Percentiles rank a stretch among this genome's conserved stretches.
phyloP scores from a whole-genome alignment of 2,113 vertebrate species.

The Patagioenas fasciata region DNA sequence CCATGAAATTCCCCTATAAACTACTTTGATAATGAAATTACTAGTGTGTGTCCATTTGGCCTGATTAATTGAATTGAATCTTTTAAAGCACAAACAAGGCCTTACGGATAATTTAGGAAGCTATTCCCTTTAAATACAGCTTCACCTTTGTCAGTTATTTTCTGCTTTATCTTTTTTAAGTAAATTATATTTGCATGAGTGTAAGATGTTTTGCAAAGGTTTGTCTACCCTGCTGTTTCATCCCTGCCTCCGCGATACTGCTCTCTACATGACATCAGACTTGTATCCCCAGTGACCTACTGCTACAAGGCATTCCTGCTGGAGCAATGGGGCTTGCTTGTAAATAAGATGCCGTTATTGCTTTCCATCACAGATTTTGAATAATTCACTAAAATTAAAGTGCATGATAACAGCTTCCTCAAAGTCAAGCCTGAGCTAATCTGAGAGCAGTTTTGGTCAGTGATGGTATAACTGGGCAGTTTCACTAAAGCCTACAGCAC shows the following conservation, averaged over 20 bases:
- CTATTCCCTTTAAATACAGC: neutral
- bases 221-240: neutral
- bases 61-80: neutral
- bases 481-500: neutral
- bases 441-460: neutral
- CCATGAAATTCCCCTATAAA: neutral
- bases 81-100: neutral
- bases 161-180: neutral
- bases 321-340: neutral
- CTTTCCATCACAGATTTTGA: neutral
- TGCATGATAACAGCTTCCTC: neutral
- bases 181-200: neutral
- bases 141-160: neutral
- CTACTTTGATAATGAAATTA: neutral
- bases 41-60: neutral
- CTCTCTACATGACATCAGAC: neutral
- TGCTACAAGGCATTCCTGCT: neutral
- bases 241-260: neutral
- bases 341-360: neutral
- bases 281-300: neutral
- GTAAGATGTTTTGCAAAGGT: neutral
- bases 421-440: neutral
- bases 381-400: slow-evolving; percentile 29
- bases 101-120: neutral
- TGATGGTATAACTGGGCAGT: neutral